These are phyloP conservation scores for Semibalanus balanoides DNA, from an alignment of 1,140 invertebrate species.

Conservation along the genomic window DNA sequence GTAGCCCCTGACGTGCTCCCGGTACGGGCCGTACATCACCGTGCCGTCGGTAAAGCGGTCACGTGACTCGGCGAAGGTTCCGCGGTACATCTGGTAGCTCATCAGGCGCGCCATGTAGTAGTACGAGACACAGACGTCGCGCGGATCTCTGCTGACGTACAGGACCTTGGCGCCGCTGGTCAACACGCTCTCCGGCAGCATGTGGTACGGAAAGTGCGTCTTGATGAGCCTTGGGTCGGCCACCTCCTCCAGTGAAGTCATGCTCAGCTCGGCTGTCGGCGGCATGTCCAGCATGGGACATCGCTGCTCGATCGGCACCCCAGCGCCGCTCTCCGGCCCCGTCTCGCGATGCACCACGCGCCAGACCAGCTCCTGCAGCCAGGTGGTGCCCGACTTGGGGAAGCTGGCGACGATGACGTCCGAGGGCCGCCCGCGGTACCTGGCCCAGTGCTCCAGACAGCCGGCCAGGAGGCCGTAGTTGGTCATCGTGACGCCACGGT, in stretches of 20 bases:
- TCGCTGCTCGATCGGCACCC: too few relatives aligned
- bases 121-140: conserved; percentile 83
- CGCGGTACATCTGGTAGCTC: conserved; percentile 42
- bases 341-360: too few relatives aligned
- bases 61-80: conserved; percentile 64
- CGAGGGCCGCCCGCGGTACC: background rate
- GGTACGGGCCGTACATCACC: too few relatives aligned
- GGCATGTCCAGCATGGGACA: too few relatives aligned
- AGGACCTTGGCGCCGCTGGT: conserved; percentile 48
- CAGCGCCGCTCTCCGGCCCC: too few relatives aligned
- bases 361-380: conserved; percentile 8
- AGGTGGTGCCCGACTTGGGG: conserved; percentile 10
- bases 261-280: too few relatives aligned
- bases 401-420: conserved; percentile 2
- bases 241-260: conserved; percentile 19
- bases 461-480: background rate
- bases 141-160: conserved; percentile 80
- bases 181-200: conserved; percentile 41
- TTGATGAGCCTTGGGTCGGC: conserved; percentile 56
- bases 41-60: conserved; percentile 45
- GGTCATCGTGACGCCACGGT: too few relatives aligned
- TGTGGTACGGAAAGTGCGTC: conserved; percentile 57
- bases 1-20: too few relatives aligned
- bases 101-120: conserved; percentile 64
- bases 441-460: background rate